Evolutionary conservation across 2,797 vertebrate genomes (phyloP), one percentile per base, ranked within the genome.

Genomic region (Danionella dracula): DNA sequence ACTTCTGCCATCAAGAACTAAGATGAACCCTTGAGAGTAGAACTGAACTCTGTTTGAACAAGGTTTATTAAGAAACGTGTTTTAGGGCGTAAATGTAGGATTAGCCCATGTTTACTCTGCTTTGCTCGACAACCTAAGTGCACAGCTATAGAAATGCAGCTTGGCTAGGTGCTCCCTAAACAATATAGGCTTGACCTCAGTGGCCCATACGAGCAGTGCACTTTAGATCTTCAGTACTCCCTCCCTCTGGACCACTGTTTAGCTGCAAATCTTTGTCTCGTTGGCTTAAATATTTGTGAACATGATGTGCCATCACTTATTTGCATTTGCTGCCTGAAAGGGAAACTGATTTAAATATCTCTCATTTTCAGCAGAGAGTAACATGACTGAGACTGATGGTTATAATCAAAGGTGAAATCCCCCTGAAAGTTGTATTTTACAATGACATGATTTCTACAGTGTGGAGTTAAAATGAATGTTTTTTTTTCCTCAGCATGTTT

Each of bases 371-470:
- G 92, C 78, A 58, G 83, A 72, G 12, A 58, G 78, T 68, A 89
- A 83, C 66, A 8, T 85, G 54, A 89, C 82, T 1, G 91, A 93
- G 85, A 84, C 80, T 0, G 93, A 98, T 72, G 80, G 78, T n/a
- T 54, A 78, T 20, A 37, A 19, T 56, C 50, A 0, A 75, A 90
- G 91, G 95, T 96, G 88, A 86, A 4, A n/a, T n/a, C n/a, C 4
- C 1, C 35, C 6, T 11, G 13, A 13, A 8, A 17, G 1, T 19
- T 42, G 17, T 2, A 0, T 12, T 17, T 13, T 7, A 17, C 10
- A 35, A 9, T 35, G 1, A 20, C 3, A 27, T 27, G 23, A 27
- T 27, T 27, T 20, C n/a, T 8, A 0, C 29, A 10, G 34, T 46
- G 61, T 8, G 16, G 13, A 4, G 6, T 1, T 32, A 5, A 19